Evolutionary conservation across 2,888 invertebrate species (phyloP).

Genomic region (Zele albiditarsus): DNA sequence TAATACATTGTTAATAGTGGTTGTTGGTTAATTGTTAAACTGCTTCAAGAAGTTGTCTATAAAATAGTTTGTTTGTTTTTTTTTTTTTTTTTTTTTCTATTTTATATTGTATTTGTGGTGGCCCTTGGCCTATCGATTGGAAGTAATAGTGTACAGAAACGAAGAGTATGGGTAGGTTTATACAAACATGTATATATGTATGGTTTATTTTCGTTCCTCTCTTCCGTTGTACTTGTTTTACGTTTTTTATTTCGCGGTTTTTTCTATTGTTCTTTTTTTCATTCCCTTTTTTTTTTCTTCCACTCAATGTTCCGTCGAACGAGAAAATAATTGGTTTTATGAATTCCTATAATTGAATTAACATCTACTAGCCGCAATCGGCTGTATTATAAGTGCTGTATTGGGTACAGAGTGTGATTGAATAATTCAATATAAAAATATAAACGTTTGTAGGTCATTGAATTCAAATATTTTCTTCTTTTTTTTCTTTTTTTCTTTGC

Average conservation of each 20-base stretch:
- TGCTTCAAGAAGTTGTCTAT: no score
- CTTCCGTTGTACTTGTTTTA: neutral
- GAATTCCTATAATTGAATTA: slow-evolving; percentile 57
- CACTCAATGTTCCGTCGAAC: slow-evolving; percentile 32
- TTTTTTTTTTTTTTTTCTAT: neutral
- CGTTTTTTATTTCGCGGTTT: neutral
- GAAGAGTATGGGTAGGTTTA: neutral
- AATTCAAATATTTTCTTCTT: no score
- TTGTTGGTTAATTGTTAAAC: no score
- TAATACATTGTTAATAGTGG: no score
- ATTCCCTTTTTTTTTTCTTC: slow-evolving; percentile 1
- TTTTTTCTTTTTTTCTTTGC: neutral
- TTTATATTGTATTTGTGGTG: slow-evolving; percentile 13
- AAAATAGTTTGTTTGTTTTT: neutral
- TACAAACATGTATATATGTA: neutral
- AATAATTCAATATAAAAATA: slow-evolving; percentile 54
- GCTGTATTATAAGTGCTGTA: slow-evolving; percentile 46
- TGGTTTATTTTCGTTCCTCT: neutral
- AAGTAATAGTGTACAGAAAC: neutral
- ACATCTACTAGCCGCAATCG: slow-evolving; percentile 52
- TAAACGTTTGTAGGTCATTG: neutral
- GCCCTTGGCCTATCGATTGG: slow-evolving; percentile 4
- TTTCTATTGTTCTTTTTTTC: slow-evolving; percentile 15
- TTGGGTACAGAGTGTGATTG: slow-evolving; percentile 36
- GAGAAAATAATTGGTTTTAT: slow-evolving; percentile 55